phyloP scores from a whole-genome alignment of 2,888 invertebrate species.

The Torymus texanus region DNA sequence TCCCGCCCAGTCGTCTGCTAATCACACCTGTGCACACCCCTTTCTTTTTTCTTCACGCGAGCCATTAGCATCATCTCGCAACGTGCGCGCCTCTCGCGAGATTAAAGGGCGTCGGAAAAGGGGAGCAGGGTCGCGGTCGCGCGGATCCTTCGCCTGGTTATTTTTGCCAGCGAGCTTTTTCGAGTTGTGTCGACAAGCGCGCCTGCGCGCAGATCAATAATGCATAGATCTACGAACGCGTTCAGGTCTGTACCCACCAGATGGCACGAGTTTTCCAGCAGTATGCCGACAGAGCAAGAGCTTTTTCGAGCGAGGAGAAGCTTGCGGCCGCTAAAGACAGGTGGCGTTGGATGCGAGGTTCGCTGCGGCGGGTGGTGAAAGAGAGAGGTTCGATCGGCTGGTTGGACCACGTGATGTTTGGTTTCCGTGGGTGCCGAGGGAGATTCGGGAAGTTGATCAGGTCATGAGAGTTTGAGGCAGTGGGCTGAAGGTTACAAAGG shows the following conservation, averaged over 20 bases:
- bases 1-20: no score
- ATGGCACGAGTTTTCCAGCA: constrained; percentile 61
- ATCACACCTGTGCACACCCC: no score
- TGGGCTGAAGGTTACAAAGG: no score
- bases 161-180: constrained; percentile 57
- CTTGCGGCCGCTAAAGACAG: constrained; percentile 59
- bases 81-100: no score
- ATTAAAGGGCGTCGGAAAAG: neutral
- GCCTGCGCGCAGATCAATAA: constrained; percentile 71
- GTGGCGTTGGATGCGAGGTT: constrained; percentile 65
- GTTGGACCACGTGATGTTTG: no score
- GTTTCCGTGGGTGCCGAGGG: no score
- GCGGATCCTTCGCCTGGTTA: constrained; percentile 38
- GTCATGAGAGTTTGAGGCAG: no score
- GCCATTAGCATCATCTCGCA: no score
- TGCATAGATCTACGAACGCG: constrained; percentile 44
- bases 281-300: constrained; percentile 20
- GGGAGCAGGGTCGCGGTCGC: constrained; percentile 41
- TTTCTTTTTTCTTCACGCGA: no score
- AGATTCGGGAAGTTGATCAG: no score
- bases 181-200: constrained; percentile 59
- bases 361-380: neutral
- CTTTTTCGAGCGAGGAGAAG: constrained; percentile 47
- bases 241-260: constrained; percentile 58
- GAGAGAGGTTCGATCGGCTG: neutral